phyloP scores from a whole-genome alignment of 2,113 vertebrate species.

The Phrynosoma platyrhinos region DNA sequence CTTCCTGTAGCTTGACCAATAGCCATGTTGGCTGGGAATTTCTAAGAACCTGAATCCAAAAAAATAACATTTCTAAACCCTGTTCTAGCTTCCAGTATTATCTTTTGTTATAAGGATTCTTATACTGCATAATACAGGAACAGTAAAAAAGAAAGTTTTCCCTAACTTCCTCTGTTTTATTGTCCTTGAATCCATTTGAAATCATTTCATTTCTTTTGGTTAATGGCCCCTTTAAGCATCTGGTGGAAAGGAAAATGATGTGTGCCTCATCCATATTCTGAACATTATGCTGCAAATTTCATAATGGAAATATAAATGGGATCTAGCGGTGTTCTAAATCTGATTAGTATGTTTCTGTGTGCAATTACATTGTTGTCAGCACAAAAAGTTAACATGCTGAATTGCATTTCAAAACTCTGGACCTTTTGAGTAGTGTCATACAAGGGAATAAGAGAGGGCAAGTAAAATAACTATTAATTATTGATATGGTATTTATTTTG shows the following conservation, averaged over 20 bases:
- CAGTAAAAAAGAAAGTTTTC: slow-evolving; percentile 28
- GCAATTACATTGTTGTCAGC: slow-evolving; percentile 32
- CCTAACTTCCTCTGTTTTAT: slow-evolving; percentile 18
- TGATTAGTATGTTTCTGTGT: neutral
- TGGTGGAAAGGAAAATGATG: slow-evolving; percentile 21
- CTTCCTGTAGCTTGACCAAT: too few relatives aligned
- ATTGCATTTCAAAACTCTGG: slow-evolving; percentile 23
- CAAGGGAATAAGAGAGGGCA: neutral
- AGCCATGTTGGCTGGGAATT: too few relatives aligned
- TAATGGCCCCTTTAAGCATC: slow-evolving; percentile 40
- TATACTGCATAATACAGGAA: neutral
- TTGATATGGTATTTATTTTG: slow-evolving; percentile 7
- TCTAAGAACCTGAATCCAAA: too few relatives aligned
- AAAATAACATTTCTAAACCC: too few relatives aligned
- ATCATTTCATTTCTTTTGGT: slow-evolving; percentile 39
- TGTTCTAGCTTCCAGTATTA: neutral
- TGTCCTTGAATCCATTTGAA: slow-evolving; percentile 12
- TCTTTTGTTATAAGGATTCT: neutral
- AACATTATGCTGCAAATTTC: slow-evolving; percentile 44
- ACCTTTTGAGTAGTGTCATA: slow-evolving; percentile 4
- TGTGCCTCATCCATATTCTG: neutral
- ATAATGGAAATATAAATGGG: slow-evolving; percentile 29
- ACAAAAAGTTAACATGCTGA: neutral
- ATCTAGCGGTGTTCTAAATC: slow-evolving; percentile 2
- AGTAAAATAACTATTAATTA: slow-evolving; percentile 17